A percentile compares a stretch with the other conserved stretches of the same genome.
These are phyloP conservation scores for Syrrhaptes paradoxus DNA, from an alignment of 2,113 vertebrate species.

Conservation along the genomic window DNA sequence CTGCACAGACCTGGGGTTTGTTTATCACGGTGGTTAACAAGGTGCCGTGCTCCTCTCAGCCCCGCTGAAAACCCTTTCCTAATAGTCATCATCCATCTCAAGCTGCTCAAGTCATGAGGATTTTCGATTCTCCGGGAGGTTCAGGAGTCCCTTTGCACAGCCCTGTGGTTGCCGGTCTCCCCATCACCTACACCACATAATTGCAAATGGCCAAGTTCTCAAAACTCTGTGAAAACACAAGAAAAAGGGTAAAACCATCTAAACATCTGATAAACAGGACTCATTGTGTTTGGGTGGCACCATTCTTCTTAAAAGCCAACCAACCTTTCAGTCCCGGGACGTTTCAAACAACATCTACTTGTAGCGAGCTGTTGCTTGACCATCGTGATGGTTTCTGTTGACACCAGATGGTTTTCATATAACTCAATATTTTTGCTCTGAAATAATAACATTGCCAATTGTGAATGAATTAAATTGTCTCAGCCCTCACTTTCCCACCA, in stretches of 20 bases:
- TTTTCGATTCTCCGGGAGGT: background rate
- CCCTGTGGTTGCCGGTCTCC: background rate
- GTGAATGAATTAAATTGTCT: conserved; percentile 51
- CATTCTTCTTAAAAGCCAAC: background rate
- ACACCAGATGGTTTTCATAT: conserved; percentile 55
- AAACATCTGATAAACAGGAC: background rate
- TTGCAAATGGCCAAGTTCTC: background rate
- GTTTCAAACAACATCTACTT: background rate
- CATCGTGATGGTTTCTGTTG: background rate
- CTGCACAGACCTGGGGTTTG: background rate
- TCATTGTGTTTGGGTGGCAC: accelerated
- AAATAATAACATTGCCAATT: conserved; percentile 26
- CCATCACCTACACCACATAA: accelerated
- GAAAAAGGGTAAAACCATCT: background rate
- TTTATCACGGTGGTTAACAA: accelerated
- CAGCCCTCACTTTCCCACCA: conserved; percentile 41
- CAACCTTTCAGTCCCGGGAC: background rate
- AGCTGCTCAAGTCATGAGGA: accelerated
- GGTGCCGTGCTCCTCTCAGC: background rate
- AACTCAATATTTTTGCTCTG: background rate
- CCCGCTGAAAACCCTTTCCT: background rate
- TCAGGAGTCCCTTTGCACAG: background rate
- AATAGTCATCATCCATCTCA: background rate
- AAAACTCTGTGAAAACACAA: background rate
- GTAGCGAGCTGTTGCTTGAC: conserved; percentile 11